Evolutionary conservation across 2,113 vertebrate species (phyloP).

Genomic region (Thalassarche chlororhynchos): DNA sequence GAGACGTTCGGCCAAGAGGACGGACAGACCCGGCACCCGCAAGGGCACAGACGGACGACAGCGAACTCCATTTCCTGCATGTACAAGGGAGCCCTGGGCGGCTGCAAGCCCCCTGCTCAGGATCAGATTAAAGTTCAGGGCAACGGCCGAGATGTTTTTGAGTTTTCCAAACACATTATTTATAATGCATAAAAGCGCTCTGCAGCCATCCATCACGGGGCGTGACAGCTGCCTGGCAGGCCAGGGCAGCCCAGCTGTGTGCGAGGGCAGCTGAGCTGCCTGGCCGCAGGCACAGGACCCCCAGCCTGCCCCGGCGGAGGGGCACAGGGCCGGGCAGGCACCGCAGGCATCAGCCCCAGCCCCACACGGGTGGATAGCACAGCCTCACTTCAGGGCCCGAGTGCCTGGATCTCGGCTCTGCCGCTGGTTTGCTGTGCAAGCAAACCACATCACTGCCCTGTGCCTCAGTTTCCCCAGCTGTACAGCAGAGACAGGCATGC

Average conservation of each 20-base stretch:
- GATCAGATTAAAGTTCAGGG: conserved; percentile 52
- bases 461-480: not conserved
- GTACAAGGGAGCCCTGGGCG: accelerated
- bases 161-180: conserved; percentile 9
- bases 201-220: not conserved
- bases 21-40: accelerated
- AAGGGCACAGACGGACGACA: accelerated
- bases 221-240: not conserved
- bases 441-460: not conserved
- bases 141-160: not conserved
- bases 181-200: not conserved
- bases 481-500: accelerated
- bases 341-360: accelerated
- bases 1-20: accelerated
- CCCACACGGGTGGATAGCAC: accelerated
- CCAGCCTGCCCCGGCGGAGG: not conserved
- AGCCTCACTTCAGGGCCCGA: accelerated
- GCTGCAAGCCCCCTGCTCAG: not conserved
- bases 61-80: not conserved
- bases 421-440: accelerated
- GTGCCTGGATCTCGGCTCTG: not conserved
- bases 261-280: not conserved
- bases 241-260: not conserved
- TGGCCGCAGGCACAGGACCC: accelerated
- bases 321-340: not conserved